Percentiles rank a stretch among this genome's conserved stretches.
Evolutionary conservation across 2,797 vertebrate species (phyloP).

Genomic region (Periparus ater): DNA sequence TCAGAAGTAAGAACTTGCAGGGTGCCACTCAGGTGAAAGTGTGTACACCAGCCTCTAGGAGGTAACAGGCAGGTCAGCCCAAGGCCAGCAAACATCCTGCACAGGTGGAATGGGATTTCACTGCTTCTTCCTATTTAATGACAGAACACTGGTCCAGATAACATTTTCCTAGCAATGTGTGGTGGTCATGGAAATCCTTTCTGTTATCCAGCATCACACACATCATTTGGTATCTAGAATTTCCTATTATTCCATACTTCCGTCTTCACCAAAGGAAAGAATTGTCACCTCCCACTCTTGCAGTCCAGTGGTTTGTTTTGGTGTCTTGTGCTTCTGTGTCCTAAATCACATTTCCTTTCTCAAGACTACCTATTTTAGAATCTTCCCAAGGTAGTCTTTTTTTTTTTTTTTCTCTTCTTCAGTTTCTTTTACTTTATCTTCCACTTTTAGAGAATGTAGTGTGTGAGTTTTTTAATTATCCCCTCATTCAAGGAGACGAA

Average conservation of each 20-base stretch:
- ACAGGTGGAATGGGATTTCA: background rate
- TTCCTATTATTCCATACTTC: background rate
- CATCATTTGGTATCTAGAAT: background rate
- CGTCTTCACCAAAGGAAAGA: background rate
- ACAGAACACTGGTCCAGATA: background rate
- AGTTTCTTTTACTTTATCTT: background rate
- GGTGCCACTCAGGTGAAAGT: accelerated
- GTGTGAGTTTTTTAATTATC: background rate
- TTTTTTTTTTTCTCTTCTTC: background rate
- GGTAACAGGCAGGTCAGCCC: background rate
- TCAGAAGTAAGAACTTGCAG: background rate
- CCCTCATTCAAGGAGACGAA: background rate
- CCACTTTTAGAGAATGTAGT: background rate
- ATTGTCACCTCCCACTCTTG: accelerated
- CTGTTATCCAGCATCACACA: background rate
- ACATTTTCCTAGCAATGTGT: background rate
- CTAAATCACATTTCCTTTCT: background rate
- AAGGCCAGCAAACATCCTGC: background rate
- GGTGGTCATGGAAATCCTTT: background rate
- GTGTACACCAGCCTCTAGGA: accelerated
- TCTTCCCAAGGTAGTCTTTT: background rate
- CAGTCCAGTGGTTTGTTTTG: background rate
- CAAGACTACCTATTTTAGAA: background rate
- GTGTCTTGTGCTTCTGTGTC: background rate
- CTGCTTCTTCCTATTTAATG: background rate